These are phyloP conservation scores for Eutrigla gurnardus DNA, from an alignment of 2,797 vertebrate species.

Conservation along the genomic window DNA sequence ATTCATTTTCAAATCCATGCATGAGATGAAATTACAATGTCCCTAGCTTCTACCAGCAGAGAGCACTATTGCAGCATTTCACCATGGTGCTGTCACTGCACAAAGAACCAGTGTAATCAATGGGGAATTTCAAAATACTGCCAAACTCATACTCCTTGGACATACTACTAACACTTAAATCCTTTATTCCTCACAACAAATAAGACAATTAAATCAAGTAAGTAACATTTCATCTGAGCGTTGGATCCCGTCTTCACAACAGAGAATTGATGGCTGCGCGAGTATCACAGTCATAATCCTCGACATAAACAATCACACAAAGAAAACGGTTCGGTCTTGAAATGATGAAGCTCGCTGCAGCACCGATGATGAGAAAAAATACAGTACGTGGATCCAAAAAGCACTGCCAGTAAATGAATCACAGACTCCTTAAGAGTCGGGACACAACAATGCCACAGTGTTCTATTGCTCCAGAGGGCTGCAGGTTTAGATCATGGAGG, in stretches of 20 bases:
- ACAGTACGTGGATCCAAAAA: slow-evolving; percentile 63
- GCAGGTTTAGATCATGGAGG: slow-evolving; percentile 83
- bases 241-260: slow-evolving; percentile 21
- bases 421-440: slow-evolving; percentile 70
- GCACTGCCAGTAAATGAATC: slow-evolving; percentile 74
- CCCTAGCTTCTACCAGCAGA: slow-evolving; percentile 77
- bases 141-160: slow-evolving; percentile 53
- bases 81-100: slow-evolving; percentile 26
- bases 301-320: slow-evolving; percentile 50
- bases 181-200: slow-evolving; percentile 42
- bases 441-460: slow-evolving; percentile 81
- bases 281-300: slow-evolving; percentile 37
- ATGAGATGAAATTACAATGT: slow-evolving; percentile 1
- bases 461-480: slow-evolving; percentile 71
- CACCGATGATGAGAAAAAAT: slow-evolving; percentile 67
- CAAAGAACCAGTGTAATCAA: slow-evolving; percentile 62
- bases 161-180: slow-evolving; percentile 41
- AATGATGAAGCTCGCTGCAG: slow-evolving; percentile 56
- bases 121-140: slow-evolving; percentile 46
- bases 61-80: slow-evolving; percentile 77
- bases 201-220: slow-evolving; percentile 25
- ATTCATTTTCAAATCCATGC: background rate
- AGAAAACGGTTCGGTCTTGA: slow-evolving; percentile 49
- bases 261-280: slow-evolving; percentile 34
- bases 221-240: slow-evolving; percentile 24